Base-by-base conservation (phyloP, 2,888 invertebrate species). In the Melieria crassipennis region DNA sequence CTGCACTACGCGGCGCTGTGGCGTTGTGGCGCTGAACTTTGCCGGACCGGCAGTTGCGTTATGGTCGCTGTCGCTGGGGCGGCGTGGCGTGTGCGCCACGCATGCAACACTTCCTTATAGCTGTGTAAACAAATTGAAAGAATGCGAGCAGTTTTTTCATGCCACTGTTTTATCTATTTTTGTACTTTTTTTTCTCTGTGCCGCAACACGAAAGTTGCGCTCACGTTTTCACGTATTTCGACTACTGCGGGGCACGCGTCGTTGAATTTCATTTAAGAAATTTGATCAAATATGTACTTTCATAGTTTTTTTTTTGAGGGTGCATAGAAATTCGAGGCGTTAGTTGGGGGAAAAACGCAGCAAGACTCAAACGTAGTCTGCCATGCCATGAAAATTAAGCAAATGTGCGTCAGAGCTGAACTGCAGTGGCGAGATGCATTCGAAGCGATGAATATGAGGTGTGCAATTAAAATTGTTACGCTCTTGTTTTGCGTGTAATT, bases 401-500 rank as follows among this genome's bases (percentile, higher is more conserved):
- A 30, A 3, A 16, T n/a, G 42, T 47, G 42, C 9, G 4, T 48
- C 4, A 6, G 4, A 47, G 7, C 16, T 1, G 47, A 11, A 5
- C 46, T 4, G 42, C n/a, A 71, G 13, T 57, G 55, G 60, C 55
- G 58, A 30, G 48, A 48, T 61, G 65, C 60, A 42, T 60, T 57
- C 30, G 56, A 16, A 73, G 75, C 79, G 77, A 78, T 81, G 81
- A 83, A 79, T 77, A 82, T 83, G 83, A 82, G 83, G 82, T 82
- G 83, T 81, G 78, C 83, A 82, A 82, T 82, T 82, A 83, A 80
- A 78, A 82, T 79, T 78, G 79, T 77, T 77, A 79, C 79, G 81
- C 79, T 77, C 78, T 78, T 79, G 78, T 80, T 79, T 75, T 76
- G 73, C 75, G 72, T 77, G 81, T 78, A 81, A 80, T 80, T 82